Percentiles rank a stretch among this genome's conserved stretches.
These are phyloP conservation scores for Philopotamus ludificatus DNA, from an alignment of 1,140 invertebrate genomes.

Conservation along the genomic window DNA sequence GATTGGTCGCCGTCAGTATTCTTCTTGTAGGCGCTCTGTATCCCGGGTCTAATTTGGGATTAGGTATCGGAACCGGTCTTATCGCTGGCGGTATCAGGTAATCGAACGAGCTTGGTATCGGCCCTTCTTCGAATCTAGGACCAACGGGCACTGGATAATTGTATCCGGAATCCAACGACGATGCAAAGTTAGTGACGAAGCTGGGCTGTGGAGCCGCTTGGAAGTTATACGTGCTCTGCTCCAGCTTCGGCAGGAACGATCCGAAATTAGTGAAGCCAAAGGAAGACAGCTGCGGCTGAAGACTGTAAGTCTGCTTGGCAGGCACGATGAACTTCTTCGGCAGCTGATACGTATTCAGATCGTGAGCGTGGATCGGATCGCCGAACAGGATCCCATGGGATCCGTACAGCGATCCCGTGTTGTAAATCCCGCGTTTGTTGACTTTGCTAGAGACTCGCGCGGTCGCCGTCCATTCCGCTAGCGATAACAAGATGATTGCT, in stretches of 20 bases:
- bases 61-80: constrained; percentile 3
- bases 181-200: no score
- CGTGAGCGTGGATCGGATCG: constrained; percentile 15
- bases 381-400: constrained; percentile 1
- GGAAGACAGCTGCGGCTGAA: background rate
- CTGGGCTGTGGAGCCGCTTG: background rate
- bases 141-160: constrained; percentile 19
- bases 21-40: constrained; percentile 13
- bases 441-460: constrained; percentile 4
- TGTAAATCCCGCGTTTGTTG: constrained; percentile 24
- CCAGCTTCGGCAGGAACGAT: background rate
- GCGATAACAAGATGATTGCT: background rate
- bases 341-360: background rate
- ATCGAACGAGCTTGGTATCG: constrained; percentile 23
- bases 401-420: constrained; percentile 11
- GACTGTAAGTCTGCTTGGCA: background rate
- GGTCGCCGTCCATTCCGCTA: background rate
- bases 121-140: constrained; percentile 23
- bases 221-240: background rate
- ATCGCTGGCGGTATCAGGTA: constrained; percentile 19
- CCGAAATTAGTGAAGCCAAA: background rate
- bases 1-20: constrained; percentile 18
- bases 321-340: background rate
- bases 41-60: constrained; percentile 11
- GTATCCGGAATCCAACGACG: constrained; percentile 7